These are phyloP conservation scores for Mythimna loreyi DNA, from an alignment of 2,888 invertebrate genomes.

Conservation along the genomic window DNA sequence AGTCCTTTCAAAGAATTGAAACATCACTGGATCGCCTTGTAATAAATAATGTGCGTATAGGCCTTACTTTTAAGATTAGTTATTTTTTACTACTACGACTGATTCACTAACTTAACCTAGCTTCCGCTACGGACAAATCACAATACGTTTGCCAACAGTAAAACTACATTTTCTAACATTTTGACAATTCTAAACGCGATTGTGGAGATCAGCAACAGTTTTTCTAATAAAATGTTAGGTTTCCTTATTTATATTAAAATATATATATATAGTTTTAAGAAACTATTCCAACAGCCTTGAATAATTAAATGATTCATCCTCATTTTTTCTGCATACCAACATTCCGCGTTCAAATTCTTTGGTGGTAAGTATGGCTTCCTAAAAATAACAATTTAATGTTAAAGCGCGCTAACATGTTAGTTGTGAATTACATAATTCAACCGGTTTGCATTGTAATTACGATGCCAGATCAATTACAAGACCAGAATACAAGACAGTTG, in stretches of 20 bases:
- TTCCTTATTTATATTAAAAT: no score
- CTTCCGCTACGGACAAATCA: background rate
- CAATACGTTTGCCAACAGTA: background rate
- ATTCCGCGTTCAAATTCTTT: background rate
- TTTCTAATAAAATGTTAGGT: background rate
- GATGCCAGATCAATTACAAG: conserved; percentile 36
- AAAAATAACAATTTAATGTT: conserved; percentile 15
- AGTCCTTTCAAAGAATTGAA: conserved; percentile 5
- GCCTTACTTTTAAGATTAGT: conserved; percentile 1
- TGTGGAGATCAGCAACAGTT: background rate
- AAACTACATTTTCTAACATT: conserved; percentile 10
- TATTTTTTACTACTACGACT: conserved; percentile 6
- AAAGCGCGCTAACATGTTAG: background rate
- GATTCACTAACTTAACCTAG: conserved; percentile 2
- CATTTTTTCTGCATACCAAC: background rate
- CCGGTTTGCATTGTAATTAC: conserved; percentile 10
- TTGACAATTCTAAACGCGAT: background rate
- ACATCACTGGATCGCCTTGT: conserved; percentile 35
- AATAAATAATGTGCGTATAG: conserved; percentile 23
- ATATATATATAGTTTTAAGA: background rate
- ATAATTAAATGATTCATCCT: background rate
- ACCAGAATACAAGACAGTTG: conserved; percentile 27
- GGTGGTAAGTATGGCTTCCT: background rate
- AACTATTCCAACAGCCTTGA: background rate
- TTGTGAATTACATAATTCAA: conserved; percentile 6